Evolutionary conservation across 2,797 vertebrate species (phyloP).

Genomic region (Diplodus sargus): DNA sequence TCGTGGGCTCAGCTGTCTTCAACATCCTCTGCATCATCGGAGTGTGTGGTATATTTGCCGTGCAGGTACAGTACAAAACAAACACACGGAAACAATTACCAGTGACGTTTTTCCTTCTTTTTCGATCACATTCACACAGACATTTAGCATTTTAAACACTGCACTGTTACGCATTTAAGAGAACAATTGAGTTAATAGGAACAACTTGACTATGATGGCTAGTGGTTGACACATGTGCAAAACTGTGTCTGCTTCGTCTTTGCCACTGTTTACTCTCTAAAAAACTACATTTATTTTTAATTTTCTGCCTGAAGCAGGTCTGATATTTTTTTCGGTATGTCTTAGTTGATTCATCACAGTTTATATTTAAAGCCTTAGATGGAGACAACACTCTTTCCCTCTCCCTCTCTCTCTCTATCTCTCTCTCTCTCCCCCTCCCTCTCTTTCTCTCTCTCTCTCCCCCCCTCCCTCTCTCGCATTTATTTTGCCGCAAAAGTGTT

Average conservation of each 20-base stretch:
- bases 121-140: neutral
- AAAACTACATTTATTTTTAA: neutral
- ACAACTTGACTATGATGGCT: neutral
- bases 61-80: conserved; percentile 85
- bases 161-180: neutral
- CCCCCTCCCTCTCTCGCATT: neutral
- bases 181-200: neutral
- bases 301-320: neutral
- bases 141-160: neutral
- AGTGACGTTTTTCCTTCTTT: neutral
- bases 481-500: conserved; percentile 7
- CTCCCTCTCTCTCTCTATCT: no score
- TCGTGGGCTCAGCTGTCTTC: conserved; percentile 97
- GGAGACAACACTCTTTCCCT: neutral
- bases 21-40: conserved; percentile 98
- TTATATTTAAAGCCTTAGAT: neutral
- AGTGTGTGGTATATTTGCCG: conserved; percentile 94
- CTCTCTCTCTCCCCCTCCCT: no score
- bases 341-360: neutral
- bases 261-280: neutral
- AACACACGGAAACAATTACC: neutral
- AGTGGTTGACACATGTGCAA: neutral
- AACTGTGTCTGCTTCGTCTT: neutral
- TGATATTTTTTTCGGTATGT: neutral
- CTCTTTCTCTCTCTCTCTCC: neutral